These are phyloP conservation scores for Desoria tigrina DNA, from an alignment of 2,888 invertebrate genomes.

Conservation along the genomic window DNA sequence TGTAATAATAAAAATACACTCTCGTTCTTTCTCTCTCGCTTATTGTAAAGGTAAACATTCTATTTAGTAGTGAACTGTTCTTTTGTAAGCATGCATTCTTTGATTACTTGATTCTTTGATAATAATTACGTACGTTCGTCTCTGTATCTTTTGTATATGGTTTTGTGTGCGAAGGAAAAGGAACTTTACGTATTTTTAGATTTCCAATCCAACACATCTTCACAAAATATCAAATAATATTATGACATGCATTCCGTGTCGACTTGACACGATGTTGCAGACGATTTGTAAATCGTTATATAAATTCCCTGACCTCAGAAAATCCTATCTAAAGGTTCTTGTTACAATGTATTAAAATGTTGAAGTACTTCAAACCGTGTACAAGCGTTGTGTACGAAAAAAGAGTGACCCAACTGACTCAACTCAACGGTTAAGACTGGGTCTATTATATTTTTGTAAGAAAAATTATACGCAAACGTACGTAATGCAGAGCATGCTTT, in stretches of 20 bases:
- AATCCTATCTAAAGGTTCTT: too few relatives aligned
- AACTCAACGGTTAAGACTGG: not conserved
- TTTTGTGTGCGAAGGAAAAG: not conserved
- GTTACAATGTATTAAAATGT: not conserved
- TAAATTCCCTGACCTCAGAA: too few relatives aligned
- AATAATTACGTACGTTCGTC: constrained; percentile 5
- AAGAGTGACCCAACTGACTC: not conserved
- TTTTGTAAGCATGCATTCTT: constrained; percentile 1
- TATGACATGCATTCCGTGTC: too few relatives aligned
- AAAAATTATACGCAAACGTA: not conserved
- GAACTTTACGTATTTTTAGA: too few relatives aligned
- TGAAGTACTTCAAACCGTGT: constrained; percentile 6
- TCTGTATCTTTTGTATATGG: too few relatives aligned
- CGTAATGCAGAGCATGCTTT: constrained; percentile 6
- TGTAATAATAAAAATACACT: constrained; percentile 26
- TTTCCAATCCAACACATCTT: too few relatives aligned
- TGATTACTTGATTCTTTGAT: too few relatives aligned
- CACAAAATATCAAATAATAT: too few relatives aligned
- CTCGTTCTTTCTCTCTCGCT: constrained; percentile 20
- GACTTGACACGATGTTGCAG: too few relatives aligned
- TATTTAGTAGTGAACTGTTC: too few relatives aligned
- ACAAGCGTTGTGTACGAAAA: not conserved
- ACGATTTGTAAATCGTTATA: too few relatives aligned
- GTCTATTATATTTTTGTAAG: too few relatives aligned
- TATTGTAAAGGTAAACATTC: not conserved